Evolutionary conservation across 2,113 vertebrate genomes (phyloP).

Genomic region (Taxidea taxus): DNA sequence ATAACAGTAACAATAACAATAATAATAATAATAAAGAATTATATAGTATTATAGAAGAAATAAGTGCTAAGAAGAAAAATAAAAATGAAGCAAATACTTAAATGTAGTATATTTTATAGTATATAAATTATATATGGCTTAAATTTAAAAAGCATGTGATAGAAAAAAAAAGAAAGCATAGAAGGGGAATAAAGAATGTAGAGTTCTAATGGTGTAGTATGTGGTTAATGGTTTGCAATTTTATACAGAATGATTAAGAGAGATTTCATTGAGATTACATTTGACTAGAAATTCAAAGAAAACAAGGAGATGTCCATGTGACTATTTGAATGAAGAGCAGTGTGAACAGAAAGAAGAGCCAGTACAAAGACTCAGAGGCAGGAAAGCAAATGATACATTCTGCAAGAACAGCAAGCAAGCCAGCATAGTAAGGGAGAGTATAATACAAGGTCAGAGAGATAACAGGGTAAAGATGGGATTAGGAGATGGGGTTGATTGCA

Average conservation of each 20-base stretch:
- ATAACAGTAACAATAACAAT: not conserved
- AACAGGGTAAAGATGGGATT: fast-evolving
- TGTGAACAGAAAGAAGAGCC: not conserved
- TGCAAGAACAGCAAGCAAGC: not conserved
- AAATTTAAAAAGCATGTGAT: not conserved
- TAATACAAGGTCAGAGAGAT: not conserved
- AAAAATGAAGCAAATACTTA: not conserved
- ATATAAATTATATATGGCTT: not conserved
- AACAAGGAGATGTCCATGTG: not conserved
- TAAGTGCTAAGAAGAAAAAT: not conserved
- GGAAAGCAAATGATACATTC: not conserved
- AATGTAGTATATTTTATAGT: not conserved
- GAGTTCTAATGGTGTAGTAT: not conserved
- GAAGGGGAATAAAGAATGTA: not conserved
- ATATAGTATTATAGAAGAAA: not conserved
- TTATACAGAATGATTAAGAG: not conserved
- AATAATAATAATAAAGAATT: not conserved
- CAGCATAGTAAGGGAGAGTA: fast-evolving
- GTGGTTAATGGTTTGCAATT: not conserved
- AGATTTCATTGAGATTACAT: not conserved
- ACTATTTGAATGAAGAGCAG: not conserved
- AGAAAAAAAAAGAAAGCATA: not conserved
- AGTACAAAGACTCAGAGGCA: not conserved
- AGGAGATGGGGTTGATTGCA: fast-evolving
- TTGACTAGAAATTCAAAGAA: not conserved